Evolutionary conservation across 2,888 invertebrate species (phyloP).

Genomic region (Epirrhoe tristata): DNA sequence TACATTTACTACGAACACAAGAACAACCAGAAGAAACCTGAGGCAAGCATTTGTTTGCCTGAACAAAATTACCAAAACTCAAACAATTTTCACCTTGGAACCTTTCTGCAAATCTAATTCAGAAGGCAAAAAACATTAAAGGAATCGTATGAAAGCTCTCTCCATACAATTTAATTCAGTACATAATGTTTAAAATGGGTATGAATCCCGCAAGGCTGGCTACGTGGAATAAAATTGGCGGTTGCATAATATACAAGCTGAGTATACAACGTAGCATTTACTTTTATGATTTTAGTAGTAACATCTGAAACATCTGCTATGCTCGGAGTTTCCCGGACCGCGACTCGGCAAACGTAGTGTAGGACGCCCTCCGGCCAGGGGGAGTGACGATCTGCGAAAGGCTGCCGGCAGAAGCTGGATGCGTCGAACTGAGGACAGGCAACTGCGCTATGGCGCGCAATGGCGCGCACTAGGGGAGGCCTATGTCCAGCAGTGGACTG

Average conservation of each 20-base stretch:
- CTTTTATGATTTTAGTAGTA: neutral
- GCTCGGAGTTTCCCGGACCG: no score
- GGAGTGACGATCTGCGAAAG: no score
- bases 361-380: no score
- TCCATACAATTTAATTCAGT: neutral
- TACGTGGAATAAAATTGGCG: neutral
- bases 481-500: no score
- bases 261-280: neutral
- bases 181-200: neutral
- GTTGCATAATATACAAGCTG: neutral
- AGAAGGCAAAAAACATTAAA: neutral
- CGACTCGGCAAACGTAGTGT: no score
- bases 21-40: neutral
- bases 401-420: no score
- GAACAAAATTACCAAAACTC: neutral
- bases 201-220: neutral
- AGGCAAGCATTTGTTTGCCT: neutral
- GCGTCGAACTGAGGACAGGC: no score
- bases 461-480: no score
- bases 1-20: neutral
- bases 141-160: neutral
- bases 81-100: conserved; percentile 1
- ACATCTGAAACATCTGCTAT: neutral
- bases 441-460: no score
- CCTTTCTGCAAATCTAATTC: neutral